Percentiles rank a stretch among this genome's conserved stretches.
These are phyloP conservation scores for Parochlus steinenii DNA, from an alignment of 2,888 invertebrate genomes.

Conservation along the genomic window DNA sequence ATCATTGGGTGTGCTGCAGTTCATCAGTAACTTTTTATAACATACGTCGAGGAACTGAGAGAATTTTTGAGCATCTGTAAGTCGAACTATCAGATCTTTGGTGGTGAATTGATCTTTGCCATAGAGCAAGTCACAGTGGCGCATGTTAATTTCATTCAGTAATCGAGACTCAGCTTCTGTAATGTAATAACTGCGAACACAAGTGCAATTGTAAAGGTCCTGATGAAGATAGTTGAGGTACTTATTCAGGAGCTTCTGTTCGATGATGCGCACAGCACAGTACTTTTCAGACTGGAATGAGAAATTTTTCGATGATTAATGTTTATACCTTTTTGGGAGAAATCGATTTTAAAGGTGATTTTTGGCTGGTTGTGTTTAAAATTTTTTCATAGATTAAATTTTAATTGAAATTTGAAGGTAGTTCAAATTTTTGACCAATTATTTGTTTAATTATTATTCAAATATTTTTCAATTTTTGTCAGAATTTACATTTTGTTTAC, in stretches of 20 bases:
- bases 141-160: slow-evolving; percentile 80
- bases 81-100: slow-evolving; percentile 76
- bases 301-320: too few species aligned
- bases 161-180: slow-evolving; percentile 79
- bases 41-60: slow-evolving; percentile 81
- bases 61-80: slow-evolving; percentile 78
- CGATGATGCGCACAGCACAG: slow-evolving; percentile 88
- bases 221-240: slow-evolving; percentile 77
- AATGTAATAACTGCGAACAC: slow-evolving; percentile 83
- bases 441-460: too few species aligned
- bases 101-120: slow-evolving; percentile 75
- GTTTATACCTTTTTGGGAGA: too few species aligned
- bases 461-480: too few species aligned
- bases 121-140: slow-evolving; percentile 81
- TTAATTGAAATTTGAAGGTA: too few species aligned
- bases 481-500: too few species aligned
- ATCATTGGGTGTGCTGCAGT: slow-evolving; percentile 50
- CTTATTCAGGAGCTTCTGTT: slow-evolving; percentile 75
- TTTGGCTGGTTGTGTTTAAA: too few species aligned
- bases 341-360: too few species aligned
- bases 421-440: too few species aligned
- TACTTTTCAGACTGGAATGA: slow-evolving; percentile 76
- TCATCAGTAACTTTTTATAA: slow-evolving; percentile 60
- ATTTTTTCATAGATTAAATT: too few species aligned
- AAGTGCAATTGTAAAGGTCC: slow-evolving; percentile 80